Evolutionary conservation across 2,797 vertebrate genomes (phyloP), one percentile per base, ranked within the genome.

Genomic region (Phataginus tetradactyla): DNA sequence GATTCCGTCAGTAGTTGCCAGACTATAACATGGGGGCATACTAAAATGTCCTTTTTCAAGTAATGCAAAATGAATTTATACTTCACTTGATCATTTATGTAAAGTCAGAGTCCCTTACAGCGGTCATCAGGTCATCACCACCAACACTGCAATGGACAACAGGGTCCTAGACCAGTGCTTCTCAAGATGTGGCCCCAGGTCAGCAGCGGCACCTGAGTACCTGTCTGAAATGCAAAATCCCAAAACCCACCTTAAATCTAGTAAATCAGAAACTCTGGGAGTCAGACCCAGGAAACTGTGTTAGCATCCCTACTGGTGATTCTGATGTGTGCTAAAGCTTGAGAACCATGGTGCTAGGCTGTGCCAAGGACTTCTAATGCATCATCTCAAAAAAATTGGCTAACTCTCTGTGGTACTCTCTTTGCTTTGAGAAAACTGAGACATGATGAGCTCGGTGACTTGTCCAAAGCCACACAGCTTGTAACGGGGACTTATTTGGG

Each of bases 1-100:
- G 13, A 34, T 57, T 84, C 84, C 18, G 27, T 75, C 57, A 63
- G 25, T 66, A 75, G 34, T 59, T 81, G 74, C 29, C 61, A 81
- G 32, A 37, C 29, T 53, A 66, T 42, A 63, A 34, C 20, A 53
- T 10, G 57, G 59, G 59, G 23, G 18, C 14, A 37, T 45, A 51
- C 34, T 32, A 86, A 81, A 80, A 61, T 23, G 3, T n/a, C 49
- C 20, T 34, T 57, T 81, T 93, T 25, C 15, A 37, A 80, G 32
- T 37, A 78, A 69, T n/a, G 18, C 4, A 69, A 78, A 95, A 37
- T 32, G 59, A 32, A 79, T 63, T 68, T 89, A 29, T 90, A 17
- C 69, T 96, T 96, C 71, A 74, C 53, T 96, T 68, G 63, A 42
- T 39, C 49, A 80, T 85, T 88, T 75, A 49, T 61, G 14, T 49